Conservation (phyloP, 2,797 vertebrate genomes). For the Melanitta fusca region DNA sequence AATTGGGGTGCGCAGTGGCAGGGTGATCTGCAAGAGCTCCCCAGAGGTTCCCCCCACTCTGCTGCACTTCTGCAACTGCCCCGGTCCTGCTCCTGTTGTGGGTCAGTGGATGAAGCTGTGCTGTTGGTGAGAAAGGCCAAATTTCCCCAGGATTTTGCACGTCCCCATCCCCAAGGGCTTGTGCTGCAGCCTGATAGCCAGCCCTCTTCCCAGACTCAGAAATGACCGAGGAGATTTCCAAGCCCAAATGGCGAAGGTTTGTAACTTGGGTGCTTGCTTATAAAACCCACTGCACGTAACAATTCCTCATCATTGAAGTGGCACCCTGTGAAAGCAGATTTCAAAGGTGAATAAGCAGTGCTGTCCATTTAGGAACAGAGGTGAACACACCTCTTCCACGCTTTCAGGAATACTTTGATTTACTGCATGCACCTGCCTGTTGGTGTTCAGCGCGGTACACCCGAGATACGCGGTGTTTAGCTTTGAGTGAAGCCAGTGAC, state of each 20-base stretch:
- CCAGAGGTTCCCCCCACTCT: not conserved
- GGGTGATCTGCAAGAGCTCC: not conserved
- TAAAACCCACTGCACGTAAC: not conserved
- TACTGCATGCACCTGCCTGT: not conserved
- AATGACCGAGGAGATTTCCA: not conserved
- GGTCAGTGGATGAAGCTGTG: not conserved
- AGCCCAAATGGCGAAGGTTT: not conserved
- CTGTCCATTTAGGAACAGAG: not conserved
- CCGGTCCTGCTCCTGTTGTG: not conserved
- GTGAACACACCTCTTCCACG: not conserved
- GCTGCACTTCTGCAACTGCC: accelerated
- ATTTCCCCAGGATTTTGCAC: not conserved
- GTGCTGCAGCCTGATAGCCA: not conserved
- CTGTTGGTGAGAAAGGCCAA: not conserved
- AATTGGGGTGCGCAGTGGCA: not conserved
- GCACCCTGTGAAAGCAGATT: not conserved
- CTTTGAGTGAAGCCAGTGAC: not conserved
- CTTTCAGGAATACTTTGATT: not conserved
- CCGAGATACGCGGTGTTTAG: not conserved
- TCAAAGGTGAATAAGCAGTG: not conserved
- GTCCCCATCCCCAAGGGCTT: not conserved
- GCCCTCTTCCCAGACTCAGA: not conserved
- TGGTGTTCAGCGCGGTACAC: not conserved
- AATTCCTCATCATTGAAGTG: not conserved
- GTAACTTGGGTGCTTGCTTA: not conserved